A percentile compares a stretch with the other conserved stretches of the same genome.
Evolutionary conservation across 2,797 vertebrate genomes (phyloP).

Genomic region (Pangasius djambal): DNA sequence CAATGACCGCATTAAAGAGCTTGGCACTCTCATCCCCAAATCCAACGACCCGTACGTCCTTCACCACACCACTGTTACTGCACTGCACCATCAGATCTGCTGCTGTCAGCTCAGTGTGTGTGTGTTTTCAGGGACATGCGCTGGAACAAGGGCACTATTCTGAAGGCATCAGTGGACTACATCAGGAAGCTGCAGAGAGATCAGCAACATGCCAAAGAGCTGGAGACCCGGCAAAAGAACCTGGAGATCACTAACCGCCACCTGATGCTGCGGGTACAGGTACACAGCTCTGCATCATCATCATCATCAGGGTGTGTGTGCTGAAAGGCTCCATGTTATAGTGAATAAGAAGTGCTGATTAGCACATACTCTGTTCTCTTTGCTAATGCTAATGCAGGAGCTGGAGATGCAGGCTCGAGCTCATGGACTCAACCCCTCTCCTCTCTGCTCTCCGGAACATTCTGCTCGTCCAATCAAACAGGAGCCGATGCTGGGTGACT

Average conservation of each 20-base stretch:
- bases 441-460: conserved; percentile 85
- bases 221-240: conserved; percentile 95
- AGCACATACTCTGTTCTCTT: neutral
- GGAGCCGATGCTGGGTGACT: conserved; percentile 84
- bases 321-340: neutral
- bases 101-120: conserved; percentile 38
- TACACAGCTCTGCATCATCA: conserved; percentile 53
- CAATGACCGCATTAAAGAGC: conserved; percentile 97
- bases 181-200: conserved; percentile 95
- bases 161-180: conserved; percentile 97
- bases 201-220: conserved; percentile 91
- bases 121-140: conserved; percentile 88
- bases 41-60: conserved; percentile 96
- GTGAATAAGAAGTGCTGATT: neutral
- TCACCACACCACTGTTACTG: neutral
- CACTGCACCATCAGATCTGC: neutral
- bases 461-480: conserved; percentile 85
- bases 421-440: conserved; percentile 86
- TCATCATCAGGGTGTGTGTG: neutral
- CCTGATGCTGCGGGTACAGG: conserved; percentile 94
- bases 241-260: conserved; percentile 94
- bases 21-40: conserved; percentile 97
- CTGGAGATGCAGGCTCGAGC: conserved; percentile 97
- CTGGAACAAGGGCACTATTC: conserved; percentile 99
- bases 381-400: conserved; percentile 74